These are phyloP conservation scores for Protomyctophum bolini DNA, from an alignment of 2,113 vertebrate genomes.

Conservation along the genomic window DNA sequence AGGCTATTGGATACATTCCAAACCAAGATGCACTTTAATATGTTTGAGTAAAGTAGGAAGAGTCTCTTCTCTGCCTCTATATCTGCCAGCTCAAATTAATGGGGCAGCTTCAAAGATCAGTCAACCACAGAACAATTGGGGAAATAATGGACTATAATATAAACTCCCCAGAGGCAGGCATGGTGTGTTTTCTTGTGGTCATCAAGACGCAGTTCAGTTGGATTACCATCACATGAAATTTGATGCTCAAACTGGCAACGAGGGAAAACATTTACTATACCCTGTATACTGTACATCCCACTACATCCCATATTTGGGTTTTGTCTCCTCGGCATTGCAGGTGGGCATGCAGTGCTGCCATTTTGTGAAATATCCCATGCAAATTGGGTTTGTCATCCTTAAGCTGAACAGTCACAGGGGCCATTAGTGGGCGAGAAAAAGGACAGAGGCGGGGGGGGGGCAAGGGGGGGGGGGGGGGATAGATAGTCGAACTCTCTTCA, in stretches of 20 bases:
- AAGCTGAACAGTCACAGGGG: background rate
- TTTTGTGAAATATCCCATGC: slow-evolving; percentile 15
- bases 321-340: too few species aligned
- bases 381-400: slow-evolving; percentile 14
- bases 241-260: too few species aligned
- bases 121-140: background rate
- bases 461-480: too few species aligned
- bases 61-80: too few species aligned
- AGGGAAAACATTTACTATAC: too few species aligned
- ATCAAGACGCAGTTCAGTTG: slow-evolving; percentile 4
- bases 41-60: too few species aligned
- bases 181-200: slow-evolving; percentile 3
- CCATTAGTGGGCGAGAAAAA: slow-evolving; percentile 7
- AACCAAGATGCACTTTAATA: too few species aligned
- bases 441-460: background rate
- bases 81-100: background rate
- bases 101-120: background rate
- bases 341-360: slow-evolving; percentile 14
- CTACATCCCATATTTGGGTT: too few species aligned
- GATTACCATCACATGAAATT: background rate
- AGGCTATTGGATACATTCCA: too few species aligned
- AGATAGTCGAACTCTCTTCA: slow-evolving; percentile 30
- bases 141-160: background rate
- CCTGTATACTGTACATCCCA: too few species aligned
- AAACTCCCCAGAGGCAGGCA: too few species aligned